Base-by-base conservation (phyloP, 2,888 invertebrate species). In the Griposia aprilina region DNA sequence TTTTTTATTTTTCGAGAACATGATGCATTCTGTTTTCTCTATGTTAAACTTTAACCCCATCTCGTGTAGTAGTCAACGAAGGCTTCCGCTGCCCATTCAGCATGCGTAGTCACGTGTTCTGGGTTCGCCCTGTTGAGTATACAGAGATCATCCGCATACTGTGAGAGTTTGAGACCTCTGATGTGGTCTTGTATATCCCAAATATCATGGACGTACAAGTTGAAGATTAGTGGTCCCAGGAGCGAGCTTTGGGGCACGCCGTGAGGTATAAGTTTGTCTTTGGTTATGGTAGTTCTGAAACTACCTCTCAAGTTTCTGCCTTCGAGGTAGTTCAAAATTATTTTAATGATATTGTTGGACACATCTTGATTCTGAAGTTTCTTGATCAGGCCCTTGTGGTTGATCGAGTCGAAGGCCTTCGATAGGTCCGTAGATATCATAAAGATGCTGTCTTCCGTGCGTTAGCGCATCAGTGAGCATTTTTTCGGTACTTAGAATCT, bases 21-120 rank as follows among this genome's bases (percentile, higher is more conserved):
- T 78, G 65, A 59, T 69, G 65, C 78, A 78, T 59, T 78, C 69
- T 59, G 74, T 69, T 70, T 78, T 70, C 11, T 74, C 65, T 70
- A 65, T 23, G 69, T 72, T 77, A 36, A 62, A 73, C n/a, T 73
- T 68, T 78, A 68, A 62, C 17, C 67, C 77, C 73, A 78, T 52
- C 62, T 72, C 15, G 26, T 67, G 45, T 77, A 73, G 30, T 73
- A 78, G 75, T 52, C 69, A 45, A 75, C 23, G 50, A 75, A 52
- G 62, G 26, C 26, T 69, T 55, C 62, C 20, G 55, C 60, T 48
- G 55, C 77, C 55, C 67, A 72, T 30, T 72, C 72, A 66, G 66
- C 76, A 41, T 6, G 8, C 41, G 5, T 50, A 57, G 78, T 73
- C 48, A 26, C 74, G 20, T 59, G 57, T 10, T 78, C 69, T 70